These are phyloP conservation scores for Cnemophilus loriae DNA, from an alignment of 2,113 vertebrate genomes.

Conservation along the genomic window DNA sequence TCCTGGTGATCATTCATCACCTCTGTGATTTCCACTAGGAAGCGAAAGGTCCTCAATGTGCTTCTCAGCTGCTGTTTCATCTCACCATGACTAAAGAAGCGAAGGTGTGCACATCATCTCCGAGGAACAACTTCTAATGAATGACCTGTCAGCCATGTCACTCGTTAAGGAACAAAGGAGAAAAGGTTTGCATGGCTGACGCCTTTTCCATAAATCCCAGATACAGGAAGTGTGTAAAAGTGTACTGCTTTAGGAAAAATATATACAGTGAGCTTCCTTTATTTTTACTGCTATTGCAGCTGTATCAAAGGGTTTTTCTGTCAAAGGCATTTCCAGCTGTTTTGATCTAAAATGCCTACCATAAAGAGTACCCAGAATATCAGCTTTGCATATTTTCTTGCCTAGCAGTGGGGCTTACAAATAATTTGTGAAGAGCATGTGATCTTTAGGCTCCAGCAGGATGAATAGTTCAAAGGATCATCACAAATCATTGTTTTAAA, in stretches of 20 bases:
- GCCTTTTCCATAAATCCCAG: constrained; percentile 62
- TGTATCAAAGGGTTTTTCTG: neutral
- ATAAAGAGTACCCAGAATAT: neutral
- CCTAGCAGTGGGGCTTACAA: neutral
- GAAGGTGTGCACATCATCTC: constrained; percentile 66
- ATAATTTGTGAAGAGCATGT: neutral
- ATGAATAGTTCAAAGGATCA: neutral
- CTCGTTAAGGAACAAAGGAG: constrained; percentile 62
- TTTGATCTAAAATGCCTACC: neutral
- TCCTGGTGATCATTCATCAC: constrained; percentile 66
- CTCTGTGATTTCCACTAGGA: constrained; percentile 49
- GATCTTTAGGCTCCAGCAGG: neutral
- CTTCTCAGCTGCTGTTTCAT: constrained; percentile 71
- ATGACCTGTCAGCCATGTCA: constrained; percentile 62
- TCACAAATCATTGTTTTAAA: neutral
- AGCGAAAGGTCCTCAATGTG: constrained; percentile 50
- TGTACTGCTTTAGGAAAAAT: neutral
- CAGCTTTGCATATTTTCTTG: neutral
- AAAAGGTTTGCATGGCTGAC: constrained; percentile 14
- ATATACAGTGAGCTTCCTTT: neutral
- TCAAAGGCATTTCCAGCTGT: neutral
- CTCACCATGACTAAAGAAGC: constrained; percentile 77
- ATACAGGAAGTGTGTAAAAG: constrained; percentile 26
- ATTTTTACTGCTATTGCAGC: neutral
- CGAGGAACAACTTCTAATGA: constrained; percentile 38